Base-by-base conservation (phyloP, 2,113 vertebrate species). In the Chaetops frenatus region DNA sequence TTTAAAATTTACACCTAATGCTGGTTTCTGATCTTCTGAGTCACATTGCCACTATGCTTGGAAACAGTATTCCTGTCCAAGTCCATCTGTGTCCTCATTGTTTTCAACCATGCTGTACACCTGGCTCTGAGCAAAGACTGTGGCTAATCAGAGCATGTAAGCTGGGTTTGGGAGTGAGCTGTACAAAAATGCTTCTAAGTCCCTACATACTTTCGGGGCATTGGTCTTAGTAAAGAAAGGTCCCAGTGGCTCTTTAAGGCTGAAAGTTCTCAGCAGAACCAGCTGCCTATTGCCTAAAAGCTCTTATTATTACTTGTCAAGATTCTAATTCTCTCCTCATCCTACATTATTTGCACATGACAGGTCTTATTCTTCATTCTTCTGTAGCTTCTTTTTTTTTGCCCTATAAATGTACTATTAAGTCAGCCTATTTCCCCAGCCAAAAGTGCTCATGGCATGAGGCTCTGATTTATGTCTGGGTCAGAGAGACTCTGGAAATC, bases 171-270 rank as follows among this genome's bases (percentile, higher is more conserved):
- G 16, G 33, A 1, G 0, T 50, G 33, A 92, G 38, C 38, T 9
- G 0, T 29, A 15, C 12, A 33, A 64, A 54, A 36, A 9, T 0
- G 1, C 20, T 33, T 69, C 36, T 33, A 12, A 47, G 15, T 31
- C 18, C 21, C 3, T 1, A 53, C 67, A 53, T 18, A 15, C 19
- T 87, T 81, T 54, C 27, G 31, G 19, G 69, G 11, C 14, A 48
- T 13, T 61, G 7, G 16, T 29, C 19, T 69, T 58, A 51, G 57
- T 31, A 28, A 65, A 5, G 25, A 81, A 42, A 73, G 15, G 28
- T 65, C 38, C 84, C 23, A 35, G 23, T 38, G 7, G 4, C 20
- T 86, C 31, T 57, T 71, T 54, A 35, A 76, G 12, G 12, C 12
- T 51, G 45, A 53, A 89, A 71, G 13, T 25, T 60, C 25, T 85